These are phyloP conservation scores for Rutilus rutilus DNA, from an alignment of 2,113 vertebrate genomes.

Conservation along the genomic window DNA sequence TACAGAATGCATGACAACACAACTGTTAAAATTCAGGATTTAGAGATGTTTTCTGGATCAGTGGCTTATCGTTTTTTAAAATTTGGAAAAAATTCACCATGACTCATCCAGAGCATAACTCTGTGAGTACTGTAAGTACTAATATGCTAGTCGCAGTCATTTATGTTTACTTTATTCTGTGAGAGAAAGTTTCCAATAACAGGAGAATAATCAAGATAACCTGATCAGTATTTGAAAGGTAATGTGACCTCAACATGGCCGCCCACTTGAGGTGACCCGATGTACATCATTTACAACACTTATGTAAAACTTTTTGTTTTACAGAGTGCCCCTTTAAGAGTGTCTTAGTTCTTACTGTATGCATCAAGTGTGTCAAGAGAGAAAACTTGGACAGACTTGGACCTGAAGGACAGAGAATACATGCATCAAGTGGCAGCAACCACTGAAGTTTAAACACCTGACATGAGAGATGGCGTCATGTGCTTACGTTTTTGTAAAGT, in stretches of 20 bases:
- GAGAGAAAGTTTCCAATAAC: background rate
- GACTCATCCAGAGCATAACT: background rate
- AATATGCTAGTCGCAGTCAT: background rate
- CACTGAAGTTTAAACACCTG: background rate
- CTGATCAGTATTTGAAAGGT: background rate
- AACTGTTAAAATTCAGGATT: background rate
- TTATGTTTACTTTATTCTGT: background rate
- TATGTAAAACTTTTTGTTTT: background rate
- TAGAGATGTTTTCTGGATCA: background rate
- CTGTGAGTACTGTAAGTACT: background rate
- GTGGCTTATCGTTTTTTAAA: background rate
- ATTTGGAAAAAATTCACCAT: background rate
- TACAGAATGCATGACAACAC: conserved; percentile 59
- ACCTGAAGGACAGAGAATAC: background rate
- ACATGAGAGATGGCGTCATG: background rate
- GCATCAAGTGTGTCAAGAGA: background rate
- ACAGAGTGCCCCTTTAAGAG: background rate
- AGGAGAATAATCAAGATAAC: background rate
- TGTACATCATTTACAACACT: background rate
- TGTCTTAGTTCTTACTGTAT: background rate
- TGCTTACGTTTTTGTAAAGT: conserved; percentile 92
- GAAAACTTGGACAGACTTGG: background rate
- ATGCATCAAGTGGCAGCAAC: background rate
- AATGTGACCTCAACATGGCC: background rate
- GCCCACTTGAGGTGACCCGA: background rate